These are phyloP conservation scores for Quiscalus mexicanus DNA, from an alignment of 2,113 vertebrate genomes.

Conservation along the genomic window DNA sequence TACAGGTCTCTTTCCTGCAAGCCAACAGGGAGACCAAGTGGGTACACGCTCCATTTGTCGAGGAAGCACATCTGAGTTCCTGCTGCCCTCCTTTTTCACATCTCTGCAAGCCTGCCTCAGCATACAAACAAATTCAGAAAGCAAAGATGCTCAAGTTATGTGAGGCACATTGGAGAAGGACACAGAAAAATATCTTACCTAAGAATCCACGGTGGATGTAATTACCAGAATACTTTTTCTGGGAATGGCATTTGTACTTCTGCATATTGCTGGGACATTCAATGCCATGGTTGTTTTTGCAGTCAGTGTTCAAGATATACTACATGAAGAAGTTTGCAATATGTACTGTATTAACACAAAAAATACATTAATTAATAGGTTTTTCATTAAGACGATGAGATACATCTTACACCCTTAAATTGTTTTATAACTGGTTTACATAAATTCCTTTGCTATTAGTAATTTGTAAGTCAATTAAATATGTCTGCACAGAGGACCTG, in stretches of 20 bases:
- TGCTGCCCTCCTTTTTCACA: background rate
- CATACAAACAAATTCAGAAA: background rate
- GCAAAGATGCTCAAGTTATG: background rate
- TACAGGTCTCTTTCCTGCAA: background rate
- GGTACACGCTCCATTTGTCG: background rate
- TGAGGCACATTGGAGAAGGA: background rate
- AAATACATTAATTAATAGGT: background rate
- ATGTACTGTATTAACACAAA: background rate
- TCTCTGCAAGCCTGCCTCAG: background rate
- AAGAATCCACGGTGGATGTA: background rate
- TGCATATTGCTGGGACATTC: background rate
- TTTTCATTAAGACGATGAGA: background rate
- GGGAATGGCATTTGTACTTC: background rate
- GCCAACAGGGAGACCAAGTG: background rate
- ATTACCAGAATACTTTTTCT: background rate
- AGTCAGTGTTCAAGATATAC: background rate
- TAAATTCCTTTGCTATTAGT: constrained; percentile 7
- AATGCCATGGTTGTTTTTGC: background rate
- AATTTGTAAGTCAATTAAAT: background rate
- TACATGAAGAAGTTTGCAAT: background rate
- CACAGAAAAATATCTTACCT: background rate
- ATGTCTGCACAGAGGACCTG: background rate
- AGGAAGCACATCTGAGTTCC: background rate
- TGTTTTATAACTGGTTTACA: background rate
- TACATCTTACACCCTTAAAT: background rate